phyloP scores from a whole-genome alignment of 2,888 invertebrate species.

The Octodonta nipae region DNA sequence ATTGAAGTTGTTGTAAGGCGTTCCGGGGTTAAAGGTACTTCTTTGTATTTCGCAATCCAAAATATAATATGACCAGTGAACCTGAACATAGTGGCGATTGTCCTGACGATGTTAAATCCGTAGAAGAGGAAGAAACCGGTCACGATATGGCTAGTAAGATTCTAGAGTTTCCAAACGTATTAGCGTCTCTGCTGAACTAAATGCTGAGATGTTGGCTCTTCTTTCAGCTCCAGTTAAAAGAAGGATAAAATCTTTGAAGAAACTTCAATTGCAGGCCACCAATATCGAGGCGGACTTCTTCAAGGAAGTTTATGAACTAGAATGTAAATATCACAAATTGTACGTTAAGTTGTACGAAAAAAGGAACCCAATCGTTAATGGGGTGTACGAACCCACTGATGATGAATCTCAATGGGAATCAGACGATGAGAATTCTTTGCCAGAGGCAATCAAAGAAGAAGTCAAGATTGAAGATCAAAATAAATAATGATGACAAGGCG shows the following conservation, averaged over 20 bases:
- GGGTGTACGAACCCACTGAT: slow-evolving; percentile 74
- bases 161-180: slow-evolving; percentile 41
- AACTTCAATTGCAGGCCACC: slow-evolving; percentile 70
- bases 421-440: slow-evolving; percentile 43
- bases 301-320: slow-evolving; percentile 82
- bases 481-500: too few relatives aligned
- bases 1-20: too few relatives aligned
- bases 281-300: slow-evolving; percentile 87
- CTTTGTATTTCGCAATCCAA: too few relatives aligned
- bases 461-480: slow-evolving; percentile 44
- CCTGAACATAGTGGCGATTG: slow-evolving; percentile 49
- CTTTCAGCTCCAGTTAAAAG: slow-evolving; percentile 65
- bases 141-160: slow-evolving; percentile 34
- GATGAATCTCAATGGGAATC: slow-evolving; percentile 82
- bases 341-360: slow-evolving; percentile 70
- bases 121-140: slow-evolving; percentile 41
- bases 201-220: slow-evolving; percentile 46
- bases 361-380: slow-evolving; percentile 51
- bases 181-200: slow-evolving; percentile 46
- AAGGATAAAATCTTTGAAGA: slow-evolving; percentile 71
- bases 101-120: slow-evolving; percentile 52
- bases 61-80: slow-evolving; percentile 54
- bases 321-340: slow-evolving; percentile 74
- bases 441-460: slow-evolving; percentile 54
- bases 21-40: too few relatives aligned